Conservation (phyloP, 2,888 invertebrate genomes). For the Sphecodes monilicornis region DNA sequence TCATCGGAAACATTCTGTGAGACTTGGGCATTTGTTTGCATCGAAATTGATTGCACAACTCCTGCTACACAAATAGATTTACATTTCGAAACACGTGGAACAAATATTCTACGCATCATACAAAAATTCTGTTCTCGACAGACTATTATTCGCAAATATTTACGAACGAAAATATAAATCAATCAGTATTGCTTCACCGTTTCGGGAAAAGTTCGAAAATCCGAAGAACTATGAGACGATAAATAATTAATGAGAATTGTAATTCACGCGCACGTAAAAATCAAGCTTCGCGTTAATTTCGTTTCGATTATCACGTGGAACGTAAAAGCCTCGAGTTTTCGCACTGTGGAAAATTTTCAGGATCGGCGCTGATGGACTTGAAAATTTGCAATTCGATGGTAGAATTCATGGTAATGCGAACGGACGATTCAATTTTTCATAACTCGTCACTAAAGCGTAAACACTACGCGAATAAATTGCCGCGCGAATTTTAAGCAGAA, state of each 20-base stretch:
- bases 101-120: background rate
- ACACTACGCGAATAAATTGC: conserved; percentile 14
- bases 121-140: background rate
- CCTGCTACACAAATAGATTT: background rate
- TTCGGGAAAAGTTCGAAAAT: background rate
- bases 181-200: background rate
- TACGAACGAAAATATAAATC: background rate
- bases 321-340: background rate
- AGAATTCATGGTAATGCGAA: background rate
- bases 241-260: background rate
- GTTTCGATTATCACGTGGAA: background rate
- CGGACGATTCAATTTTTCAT: conserved; percentile 6
- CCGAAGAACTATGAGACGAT: background rate
- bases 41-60: background rate
- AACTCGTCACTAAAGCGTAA: conserved; percentile 8
- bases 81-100: background rate
- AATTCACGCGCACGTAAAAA: background rate
- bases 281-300: background rate
- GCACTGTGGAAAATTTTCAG: background rate
- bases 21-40: background rate
- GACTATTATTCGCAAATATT: too few species aligned
- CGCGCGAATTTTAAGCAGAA: conserved; percentile 14
- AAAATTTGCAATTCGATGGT: conserved; percentile 8
- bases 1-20: background rate
- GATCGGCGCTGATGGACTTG: background rate